Evolutionary conservation across 2,113 vertebrate genomes (phyloP), one percentile per base, ranked within the genome.

Genomic region (Dicerorhinus sumatrensis): DNA sequence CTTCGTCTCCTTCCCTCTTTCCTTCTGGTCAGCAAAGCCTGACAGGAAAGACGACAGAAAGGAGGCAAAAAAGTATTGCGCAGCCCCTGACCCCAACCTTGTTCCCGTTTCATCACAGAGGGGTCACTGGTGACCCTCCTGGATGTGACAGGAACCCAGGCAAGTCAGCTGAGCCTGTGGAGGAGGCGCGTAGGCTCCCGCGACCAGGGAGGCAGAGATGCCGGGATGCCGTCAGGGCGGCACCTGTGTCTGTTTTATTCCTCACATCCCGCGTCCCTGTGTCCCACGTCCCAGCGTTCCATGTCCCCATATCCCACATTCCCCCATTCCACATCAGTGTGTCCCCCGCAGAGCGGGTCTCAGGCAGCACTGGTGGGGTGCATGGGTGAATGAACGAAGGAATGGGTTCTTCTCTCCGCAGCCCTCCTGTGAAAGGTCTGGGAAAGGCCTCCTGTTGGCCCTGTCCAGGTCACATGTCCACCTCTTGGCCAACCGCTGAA

Each of bases 151-250:
- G 39, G 69, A 87, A 60, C 51, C 23, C 33, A 1, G 46, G 42
- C 33, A 21, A 20, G 67, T 76, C 13, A 29, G 51, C 73, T 1
- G 9, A 62, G n/a, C 62, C 31, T 13, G 1, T 20, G 3, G 67
- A 58, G 65, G 16, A 46, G 42, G 29, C 16, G 9, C 62, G 11
- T 21, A 5, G 17, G 46, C 73, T 75, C 46, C 73, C 0, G 0
- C 13, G 39, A 16, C 51, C 39, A 18, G 17, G 42, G 63, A 58
- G 42, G 36, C 31, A 16, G 0, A n/a, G 83, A 16, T 0, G 1
- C 21, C 0, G 1, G 83, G 83, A 23, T 20, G 5, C 5, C 20
- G 51, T 54, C 51, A 16, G 51, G 51, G 51, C 13, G 14, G 51
- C 48, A 27, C 23, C 90, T 48, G 29, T 8, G 29, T 82, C 36